These are phyloP conservation scores for Lymantria dispar DNA, from an alignment of 2,888 invertebrate species.

Conservation along the genomic window DNA sequence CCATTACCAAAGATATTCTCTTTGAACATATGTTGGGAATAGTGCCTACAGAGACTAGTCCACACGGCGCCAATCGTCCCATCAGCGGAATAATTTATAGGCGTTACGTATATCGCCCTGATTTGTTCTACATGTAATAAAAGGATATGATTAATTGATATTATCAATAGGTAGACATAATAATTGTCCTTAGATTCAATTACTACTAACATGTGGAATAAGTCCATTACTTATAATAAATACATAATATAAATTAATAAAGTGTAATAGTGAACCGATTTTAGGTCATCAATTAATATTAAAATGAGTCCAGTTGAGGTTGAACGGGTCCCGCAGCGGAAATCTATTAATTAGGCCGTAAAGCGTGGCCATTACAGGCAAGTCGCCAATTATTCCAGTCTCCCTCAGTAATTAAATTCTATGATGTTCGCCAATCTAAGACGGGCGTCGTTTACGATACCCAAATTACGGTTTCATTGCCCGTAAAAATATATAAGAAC, in stretches of 20 bases:
- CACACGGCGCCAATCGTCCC: slow-evolving; percentile 27
- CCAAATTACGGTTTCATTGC: slow-evolving; percentile 72
- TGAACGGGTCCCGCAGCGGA: slow-evolving; percentile 57
- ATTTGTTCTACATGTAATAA: slow-evolving; percentile 18
- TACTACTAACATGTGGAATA: slow-evolving; percentile 14
- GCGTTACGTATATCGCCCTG: slow-evolving; percentile 17
- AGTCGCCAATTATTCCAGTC: slow-evolving; percentile 75
- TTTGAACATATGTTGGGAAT: slow-evolving; percentile 11
- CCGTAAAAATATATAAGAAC: slow-evolving; percentile 61
- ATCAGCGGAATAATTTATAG: slow-evolving; percentile 32
- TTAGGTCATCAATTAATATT: slow-evolving; percentile 67
- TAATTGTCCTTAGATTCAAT: slow-evolving; percentile 12
- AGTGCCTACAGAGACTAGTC: slow-evolving; percentile 19
- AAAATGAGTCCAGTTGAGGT: slow-evolving; percentile 54
- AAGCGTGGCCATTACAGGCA: slow-evolving; percentile 68
- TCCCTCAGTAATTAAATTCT: slow-evolving; percentile 77
- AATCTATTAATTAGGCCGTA: slow-evolving; percentile 78
- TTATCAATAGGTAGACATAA: slow-evolving; percentile 14
- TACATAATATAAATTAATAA: slow-evolving; percentile 42
- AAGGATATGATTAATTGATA: slow-evolving; percentile 21
- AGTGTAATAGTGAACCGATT: slow-evolving; percentile 50
- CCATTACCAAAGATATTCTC: background rate
- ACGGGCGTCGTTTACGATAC: slow-evolving; percentile 75
- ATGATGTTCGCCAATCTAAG: slow-evolving; percentile 76
- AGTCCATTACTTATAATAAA: slow-evolving; percentile 24